phyloP scores from a whole-genome alignment of 1,140 invertebrate species.

The Drosophila hydei region DNA sequence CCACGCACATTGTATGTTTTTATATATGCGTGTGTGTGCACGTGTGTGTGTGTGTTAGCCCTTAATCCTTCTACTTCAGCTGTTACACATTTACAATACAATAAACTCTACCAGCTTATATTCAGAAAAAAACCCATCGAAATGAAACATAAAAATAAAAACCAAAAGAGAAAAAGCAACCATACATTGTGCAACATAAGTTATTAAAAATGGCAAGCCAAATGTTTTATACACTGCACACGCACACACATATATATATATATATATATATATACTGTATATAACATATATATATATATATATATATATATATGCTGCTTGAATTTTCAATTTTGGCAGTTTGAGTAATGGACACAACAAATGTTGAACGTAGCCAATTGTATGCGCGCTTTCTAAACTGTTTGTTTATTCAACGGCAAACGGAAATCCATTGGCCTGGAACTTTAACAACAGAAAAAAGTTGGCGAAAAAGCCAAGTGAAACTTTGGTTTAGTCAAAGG shows the following conservation, averaged over 20 bases:
- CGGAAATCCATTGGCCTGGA: constrained; percentile 57
- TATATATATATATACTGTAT: constrained; percentile 7
- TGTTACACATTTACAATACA: not conserved
- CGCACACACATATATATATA: no score
- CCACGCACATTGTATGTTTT: not conserved
- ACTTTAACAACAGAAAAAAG: constrained; percentile 15
- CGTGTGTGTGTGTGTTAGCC: not conserved
- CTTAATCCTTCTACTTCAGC: not conserved
- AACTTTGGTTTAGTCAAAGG: not conserved
- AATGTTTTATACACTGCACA: no score
- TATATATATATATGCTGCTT: constrained; percentile 10
- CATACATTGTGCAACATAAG: constrained; percentile 36
- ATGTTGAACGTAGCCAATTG: constrained; percentile 35
- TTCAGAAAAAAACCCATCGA: not conserved
- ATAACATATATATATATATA: not conserved
- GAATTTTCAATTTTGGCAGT: constrained; percentile 48
- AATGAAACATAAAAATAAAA: no score
- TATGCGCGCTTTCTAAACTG: constrained; percentile 51
- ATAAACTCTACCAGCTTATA: constrained; percentile 5
- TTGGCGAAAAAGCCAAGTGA: not conserved
- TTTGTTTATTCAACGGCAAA: constrained; percentile 68
- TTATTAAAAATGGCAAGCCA: constrained; percentile 43
- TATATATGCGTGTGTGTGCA: not conserved
- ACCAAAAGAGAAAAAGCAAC: constrained; percentile 3
- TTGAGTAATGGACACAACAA: constrained; percentile 58